Conservation (phyloP, 2,797 vertebrate species). For the Remorina albescens region DNA sequence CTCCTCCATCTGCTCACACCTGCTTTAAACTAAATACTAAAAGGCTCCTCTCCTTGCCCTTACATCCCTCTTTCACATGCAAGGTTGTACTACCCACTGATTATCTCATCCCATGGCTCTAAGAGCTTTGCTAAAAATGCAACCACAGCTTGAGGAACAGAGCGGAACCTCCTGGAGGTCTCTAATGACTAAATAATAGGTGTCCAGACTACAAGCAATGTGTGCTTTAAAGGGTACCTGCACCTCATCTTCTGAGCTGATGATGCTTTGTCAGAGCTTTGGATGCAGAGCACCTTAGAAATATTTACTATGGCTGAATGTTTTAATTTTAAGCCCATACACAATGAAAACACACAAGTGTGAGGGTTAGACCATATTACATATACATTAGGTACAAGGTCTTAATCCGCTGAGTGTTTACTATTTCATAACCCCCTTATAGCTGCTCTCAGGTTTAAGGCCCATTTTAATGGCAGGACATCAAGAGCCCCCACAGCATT, state of each 20-base stretch:
- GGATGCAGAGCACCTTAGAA: constrained; percentile 41
- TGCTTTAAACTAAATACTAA: constrained; percentile 32
- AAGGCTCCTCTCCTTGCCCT: constrained; percentile 29
- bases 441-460: constrained; percentile 23
- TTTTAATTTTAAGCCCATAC: constrained; percentile 48
- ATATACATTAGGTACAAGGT: constrained; percentile 21
- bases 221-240: constrained; percentile 54
- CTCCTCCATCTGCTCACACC: constrained; percentile 23
- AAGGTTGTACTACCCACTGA: constrained; percentile 57
- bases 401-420: constrained; percentile 34
- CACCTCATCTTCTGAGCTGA: constrained; percentile 36
- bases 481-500: not conserved
- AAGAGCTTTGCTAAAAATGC: constrained; percentile 57
- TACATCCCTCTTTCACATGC: constrained; percentile 13
- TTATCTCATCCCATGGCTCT: constrained; percentile 42
- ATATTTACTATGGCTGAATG: constrained; percentile 50
- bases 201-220: constrained; percentile 46
- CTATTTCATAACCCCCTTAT: constrained; percentile 35
- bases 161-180: constrained; percentile 64
- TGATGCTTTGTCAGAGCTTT: constrained; percentile 50
- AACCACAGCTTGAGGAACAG: constrained; percentile 46
- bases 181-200: constrained; percentile 62
- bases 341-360: constrained; percentile 23
- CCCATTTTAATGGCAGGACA: constrained; percentile 38
- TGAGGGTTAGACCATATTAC: constrained; percentile 22